Conservation (phyloP, 2,888 invertebrate species). For the Aromia moschata region DNA sequence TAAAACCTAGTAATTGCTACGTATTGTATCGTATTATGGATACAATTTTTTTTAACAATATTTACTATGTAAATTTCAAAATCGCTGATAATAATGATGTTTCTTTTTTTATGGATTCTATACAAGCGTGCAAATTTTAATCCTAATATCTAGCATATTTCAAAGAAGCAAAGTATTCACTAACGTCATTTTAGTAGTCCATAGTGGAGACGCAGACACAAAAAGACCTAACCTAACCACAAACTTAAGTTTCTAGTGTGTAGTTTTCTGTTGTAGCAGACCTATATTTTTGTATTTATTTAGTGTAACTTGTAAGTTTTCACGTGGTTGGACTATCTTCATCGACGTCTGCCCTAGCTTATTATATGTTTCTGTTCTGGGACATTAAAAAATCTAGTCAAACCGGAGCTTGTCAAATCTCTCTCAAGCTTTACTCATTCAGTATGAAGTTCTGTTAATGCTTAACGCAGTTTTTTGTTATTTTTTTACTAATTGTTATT, state of each 20-base stretch:
- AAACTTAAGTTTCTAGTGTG: background rate
- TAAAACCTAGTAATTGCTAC: conserved; percentile 2
- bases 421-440: conserved; percentile 44
- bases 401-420: conserved; percentile 32
- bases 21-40: background rate
- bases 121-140: conserved; percentile 19
- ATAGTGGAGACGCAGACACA: conserved; percentile 29
- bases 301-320: conserved; percentile 27
- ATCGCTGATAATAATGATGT: conserved; percentile 11
- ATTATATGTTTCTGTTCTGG: conserved; percentile 44
- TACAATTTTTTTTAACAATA: conserved; percentile 5
- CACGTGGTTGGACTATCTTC: conserved; percentile 30
- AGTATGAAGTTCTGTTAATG: conserved; percentile 25
- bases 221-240: conserved; percentile 30
- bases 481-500: conserved; percentile 10
- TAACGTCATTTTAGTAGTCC: conserved; percentile 45
- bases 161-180: conserved; percentile 23
- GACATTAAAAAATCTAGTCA: conserved; percentile 44
- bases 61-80: conserved; percentile 22
- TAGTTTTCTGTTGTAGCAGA: conserved; percentile 4
- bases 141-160: conserved; percentile 21
- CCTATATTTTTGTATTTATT: conserved; percentile 32
- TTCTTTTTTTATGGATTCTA: conserved; percentile 14
- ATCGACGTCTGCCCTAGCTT: conserved; percentile 20
- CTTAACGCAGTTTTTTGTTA: conserved; percentile 19